These are phyloP conservation scores for Bubo bubo DNA, from an alignment of 2,113 vertebrate species.

Conservation along the genomic window DNA sequence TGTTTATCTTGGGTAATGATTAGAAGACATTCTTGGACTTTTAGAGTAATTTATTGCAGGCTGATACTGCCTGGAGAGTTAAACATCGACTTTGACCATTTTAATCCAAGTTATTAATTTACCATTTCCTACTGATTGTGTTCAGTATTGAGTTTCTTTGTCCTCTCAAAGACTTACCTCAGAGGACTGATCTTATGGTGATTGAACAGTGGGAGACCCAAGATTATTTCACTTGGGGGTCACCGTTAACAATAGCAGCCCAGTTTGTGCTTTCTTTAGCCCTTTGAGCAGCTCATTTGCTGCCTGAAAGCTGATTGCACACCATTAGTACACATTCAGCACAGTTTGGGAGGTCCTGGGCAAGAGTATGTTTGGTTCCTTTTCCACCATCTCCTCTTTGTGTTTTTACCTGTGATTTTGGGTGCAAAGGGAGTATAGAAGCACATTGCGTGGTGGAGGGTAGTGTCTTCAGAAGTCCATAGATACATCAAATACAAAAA, in stretches of 20 bases:
- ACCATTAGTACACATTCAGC: not conserved
- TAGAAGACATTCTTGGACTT: constrained; percentile 35
- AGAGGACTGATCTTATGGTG: not conserved
- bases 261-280: not conserved
- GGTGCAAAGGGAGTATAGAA: not conserved
- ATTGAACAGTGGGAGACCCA: not conserved
- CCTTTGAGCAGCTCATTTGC: not conserved
- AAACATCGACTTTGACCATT: constrained; percentile 37
- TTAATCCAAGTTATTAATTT: constrained; percentile 37
- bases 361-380: not conserved
- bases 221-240: not conserved
- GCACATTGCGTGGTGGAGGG: not conserved
- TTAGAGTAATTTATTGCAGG: constrained; percentile 43
- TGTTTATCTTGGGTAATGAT: constrained; percentile 47
- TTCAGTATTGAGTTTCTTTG: not conserved
- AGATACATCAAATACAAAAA: not conserved
- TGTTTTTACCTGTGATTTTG: not conserved
- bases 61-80: constrained; percentile 53
- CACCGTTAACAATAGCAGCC: not conserved
- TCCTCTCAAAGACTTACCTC: not conserved
- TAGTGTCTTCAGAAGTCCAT: not conserved
- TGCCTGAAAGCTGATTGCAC: not conserved
- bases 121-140: not conserved
- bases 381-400: not conserved
- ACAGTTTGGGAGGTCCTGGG: not conserved